These are phyloP conservation scores for Lonchura striata DNA, from an alignment of 2,113 vertebrate genomes.

Conservation along the genomic window DNA sequence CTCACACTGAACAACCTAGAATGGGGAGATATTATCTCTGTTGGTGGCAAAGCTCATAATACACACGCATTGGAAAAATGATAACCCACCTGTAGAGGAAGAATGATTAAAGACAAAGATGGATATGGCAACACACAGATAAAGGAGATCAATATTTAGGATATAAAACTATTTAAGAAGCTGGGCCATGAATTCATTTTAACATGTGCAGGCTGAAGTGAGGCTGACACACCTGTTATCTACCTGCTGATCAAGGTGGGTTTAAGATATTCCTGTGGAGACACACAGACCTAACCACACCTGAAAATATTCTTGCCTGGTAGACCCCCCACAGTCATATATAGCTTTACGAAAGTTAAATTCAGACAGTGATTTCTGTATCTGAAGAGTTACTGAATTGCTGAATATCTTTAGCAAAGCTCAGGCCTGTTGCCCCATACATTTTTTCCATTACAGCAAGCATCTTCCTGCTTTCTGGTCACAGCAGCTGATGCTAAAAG, in stretches of 20 bases:
- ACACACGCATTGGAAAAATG: conserved; percentile 3
- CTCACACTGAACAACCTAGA: conserved; percentile 33
- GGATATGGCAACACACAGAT: neutral
- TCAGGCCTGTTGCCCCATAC: neutral
- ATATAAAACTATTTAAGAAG: neutral
- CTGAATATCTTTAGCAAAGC: neutral
- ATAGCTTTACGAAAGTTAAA: neutral
- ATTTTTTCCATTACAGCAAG: neutral
- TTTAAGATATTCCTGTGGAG: neutral
- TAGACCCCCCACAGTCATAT: neutral
- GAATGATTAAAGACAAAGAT: conserved; percentile 34
- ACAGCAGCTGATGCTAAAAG: neutral
- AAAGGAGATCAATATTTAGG: conserved; percentile 37
- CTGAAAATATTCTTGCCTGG: neutral
- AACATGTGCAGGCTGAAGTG: neutral
- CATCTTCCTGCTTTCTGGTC: neutral
- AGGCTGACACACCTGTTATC: neutral
- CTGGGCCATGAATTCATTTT: neutral
- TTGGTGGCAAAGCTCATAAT: conserved; percentile 54
- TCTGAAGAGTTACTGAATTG: neutral
- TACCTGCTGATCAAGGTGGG: neutral
- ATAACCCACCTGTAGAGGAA: conserved; percentile 55
- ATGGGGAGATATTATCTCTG: conserved; percentile 51
- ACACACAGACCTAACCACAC: neutral
- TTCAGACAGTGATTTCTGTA: neutral